phyloP scores from a whole-genome alignment of 2,797 vertebrate species.

The Sarcoramphus papa region DNA sequence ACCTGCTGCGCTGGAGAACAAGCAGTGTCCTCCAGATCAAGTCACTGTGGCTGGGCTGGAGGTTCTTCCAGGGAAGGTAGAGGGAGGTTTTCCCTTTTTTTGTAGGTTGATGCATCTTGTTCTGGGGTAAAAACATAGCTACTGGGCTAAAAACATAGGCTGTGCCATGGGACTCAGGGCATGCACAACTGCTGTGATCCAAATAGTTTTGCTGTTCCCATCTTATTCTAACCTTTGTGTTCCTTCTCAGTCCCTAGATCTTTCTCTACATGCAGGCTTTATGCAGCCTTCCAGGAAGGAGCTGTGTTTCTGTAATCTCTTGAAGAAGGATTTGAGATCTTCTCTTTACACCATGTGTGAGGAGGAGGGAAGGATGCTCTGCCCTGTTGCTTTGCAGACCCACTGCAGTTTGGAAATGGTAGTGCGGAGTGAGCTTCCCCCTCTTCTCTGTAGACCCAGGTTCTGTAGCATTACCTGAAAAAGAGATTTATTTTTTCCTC shows the following conservation, averaged over 20 bases:
- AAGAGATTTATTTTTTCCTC: not conserved
- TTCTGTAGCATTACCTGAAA: not conserved
- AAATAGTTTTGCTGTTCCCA: not conserved
- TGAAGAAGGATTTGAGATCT: not conserved
- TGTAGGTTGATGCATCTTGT: not conserved
- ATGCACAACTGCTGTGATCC: not conserved
- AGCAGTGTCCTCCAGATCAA: not conserved
- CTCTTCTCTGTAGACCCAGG: not conserved
- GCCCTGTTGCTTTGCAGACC: not conserved
- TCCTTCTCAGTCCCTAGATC: not conserved
- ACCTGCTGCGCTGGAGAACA: not conserved
- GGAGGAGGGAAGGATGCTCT: not conserved
- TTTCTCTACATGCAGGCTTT: not conserved
- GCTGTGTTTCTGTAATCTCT: not conserved
- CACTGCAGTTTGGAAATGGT: not conserved
- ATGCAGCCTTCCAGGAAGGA: not conserved
- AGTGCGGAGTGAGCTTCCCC: not conserved
- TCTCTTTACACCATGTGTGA: not conserved
- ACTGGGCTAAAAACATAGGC: not conserved
- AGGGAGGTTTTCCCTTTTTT: not conserved
- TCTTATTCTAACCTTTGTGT: not conserved
- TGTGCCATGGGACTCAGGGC: accelerated
- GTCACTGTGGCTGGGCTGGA: not conserved
- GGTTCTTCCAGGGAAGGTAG: not conserved
- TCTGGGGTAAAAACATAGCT: not conserved